Evolutionary conservation across 2,888 invertebrate genomes (phyloP), one percentile per base, ranked within the genome.

Genomic region (Epinotia demarniana): DNA sequence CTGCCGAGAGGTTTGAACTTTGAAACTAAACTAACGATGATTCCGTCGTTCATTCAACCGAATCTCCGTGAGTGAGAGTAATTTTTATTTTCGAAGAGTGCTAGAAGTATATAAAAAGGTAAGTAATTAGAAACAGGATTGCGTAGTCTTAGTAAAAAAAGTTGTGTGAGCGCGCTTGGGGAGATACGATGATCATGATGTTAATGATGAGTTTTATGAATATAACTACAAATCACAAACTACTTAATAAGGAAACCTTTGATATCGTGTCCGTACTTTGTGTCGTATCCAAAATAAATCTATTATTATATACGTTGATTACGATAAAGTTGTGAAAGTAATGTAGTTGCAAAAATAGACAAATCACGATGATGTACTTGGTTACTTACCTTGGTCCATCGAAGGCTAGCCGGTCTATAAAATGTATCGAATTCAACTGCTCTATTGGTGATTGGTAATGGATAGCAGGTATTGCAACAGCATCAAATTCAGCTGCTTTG

Each of bases 371-470:
- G 27, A 60, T 27, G 19, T 4, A 60, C 23, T 27, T 27, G 3
- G 23, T 27, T 2, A 27, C 23, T 23, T 60, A 60, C 23, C 58
- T 58, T 58, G 58, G 58, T 23, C 11, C 16, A 27, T 3, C 13
- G 58, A 16, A 60, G 58, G 58, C 27, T 19, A 60, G 23, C 27
- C 58, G 58, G 58, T 60, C 13, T 27, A 60, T 60, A 60, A 60
- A 23, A 60, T 60, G 13, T 60, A 19, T 16, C 23, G 27, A 23
- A 27, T 27, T 60, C 16, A 27, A 60, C 60, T 60, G 13, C 60
- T 60, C 23, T 60, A 60, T 27, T 60, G 60, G 13, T 2, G 13
- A 27, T 13, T 27, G 23, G 27, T 27, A 12, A n/a, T 53, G n/a
- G 53, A 53, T 53, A 53, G 53, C 53, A 53, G 1, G n/a, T 6